Percentiles rank a stretch among this genome's conserved stretches.
phyloP scores from a whole-genome alignment of 53 echinoderm and acorn worm species.

The Zoroaster sp. region DNA sequence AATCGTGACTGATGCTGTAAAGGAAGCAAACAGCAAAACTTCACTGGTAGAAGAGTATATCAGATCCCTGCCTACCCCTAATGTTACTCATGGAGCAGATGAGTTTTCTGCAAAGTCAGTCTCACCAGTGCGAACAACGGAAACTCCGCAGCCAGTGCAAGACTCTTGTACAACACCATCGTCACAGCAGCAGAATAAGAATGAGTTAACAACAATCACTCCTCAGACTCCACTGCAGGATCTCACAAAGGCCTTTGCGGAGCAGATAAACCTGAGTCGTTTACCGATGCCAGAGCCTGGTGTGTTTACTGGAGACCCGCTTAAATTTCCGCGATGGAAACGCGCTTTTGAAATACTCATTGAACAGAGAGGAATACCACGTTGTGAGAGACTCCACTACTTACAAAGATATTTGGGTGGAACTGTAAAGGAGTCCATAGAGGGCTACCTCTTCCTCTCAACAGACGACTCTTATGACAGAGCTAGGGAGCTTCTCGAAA shows the following conservation, averaged over 20 bases:
- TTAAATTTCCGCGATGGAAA: constrained; percentile 52
- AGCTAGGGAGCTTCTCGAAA: constrained; percentile 23
- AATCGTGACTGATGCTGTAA: background rate
- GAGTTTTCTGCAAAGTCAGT: too few species aligned
- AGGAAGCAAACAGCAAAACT: background rate
- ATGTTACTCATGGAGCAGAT: too few species aligned
- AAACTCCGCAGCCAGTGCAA: too few species aligned
- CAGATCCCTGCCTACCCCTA: background rate
- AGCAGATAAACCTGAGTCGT: constrained; percentile 3
- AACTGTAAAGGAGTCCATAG: constrained; percentile 56
- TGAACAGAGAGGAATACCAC: constrained; percentile 37
- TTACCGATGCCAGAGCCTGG: constrained; percentile 61
- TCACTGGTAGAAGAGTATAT: background rate
- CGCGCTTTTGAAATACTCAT: constrained; percentile 58
- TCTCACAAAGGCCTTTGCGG: constrained; percentile 16
- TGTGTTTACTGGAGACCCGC: constrained; percentile 58
- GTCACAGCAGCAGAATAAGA: background rate
- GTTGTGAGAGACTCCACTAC: constrained; percentile 50
- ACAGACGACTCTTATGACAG: constrained; percentile 30
- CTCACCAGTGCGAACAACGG: too few species aligned
- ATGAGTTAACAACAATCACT: background rate
- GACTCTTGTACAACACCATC: too few species aligned
- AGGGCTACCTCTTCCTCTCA: constrained; percentile 55
- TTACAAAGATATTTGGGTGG: constrained; percentile 64
- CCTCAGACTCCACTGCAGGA: background rate